Base-by-base conservation (phyloP, 2,113 vertebrate species). In the Macroglossus sobrinus region DNA sequence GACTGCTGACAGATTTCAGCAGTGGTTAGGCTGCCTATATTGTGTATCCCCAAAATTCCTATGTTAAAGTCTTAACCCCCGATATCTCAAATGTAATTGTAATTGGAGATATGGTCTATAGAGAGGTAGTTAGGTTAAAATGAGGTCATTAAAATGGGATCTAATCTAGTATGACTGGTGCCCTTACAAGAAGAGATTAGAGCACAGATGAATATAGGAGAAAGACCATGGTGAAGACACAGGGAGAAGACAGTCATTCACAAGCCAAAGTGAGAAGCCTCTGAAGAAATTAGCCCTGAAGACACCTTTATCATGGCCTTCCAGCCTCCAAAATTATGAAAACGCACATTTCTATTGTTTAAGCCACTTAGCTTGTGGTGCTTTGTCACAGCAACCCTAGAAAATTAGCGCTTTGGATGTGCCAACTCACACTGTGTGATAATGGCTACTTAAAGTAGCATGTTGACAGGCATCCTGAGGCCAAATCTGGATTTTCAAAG, bases 341-440 rank as follows among this genome's bases (percentile, higher is more conserved):
- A 64, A 47, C 26, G 55, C 8, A 64, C 16, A 66, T 55, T 88
- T 84, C 82, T 64, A 13, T 11, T 63, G 9, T 74, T 75, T 55
- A 59, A 40, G 21, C 30, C 66, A n/a, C 38, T 19, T 12, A 9
- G 18, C 55, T 45, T 50, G 26, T 8, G 19, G 10, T 6, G 35
- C 40, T 76, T 38, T 57, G n/a, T 55, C 55, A 71, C 0, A 4
- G n/a, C 26, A 33, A 15, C 40, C 40, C 38, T 45, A 47, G 40
- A 2, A 64, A 55, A 78, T 33, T 2, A 69, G 18, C 3, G 10
- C 28, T 28, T 0, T 0, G 28, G 30, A 14, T 28, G 26, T 0
- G 18, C 35, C 72, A 9, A 11, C 22, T 50, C 13, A 8, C 3
- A 45, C 15, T 2, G 57, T 10, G 40, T 21, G 78, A 24, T 0